A percentile compares a stretch with the other conserved stretches of the same genome.
These are phyloP conservation scores for Pteropus alecto DNA, from an alignment of 2,113 vertebrate genomes.

Conservation along the genomic window DNA sequence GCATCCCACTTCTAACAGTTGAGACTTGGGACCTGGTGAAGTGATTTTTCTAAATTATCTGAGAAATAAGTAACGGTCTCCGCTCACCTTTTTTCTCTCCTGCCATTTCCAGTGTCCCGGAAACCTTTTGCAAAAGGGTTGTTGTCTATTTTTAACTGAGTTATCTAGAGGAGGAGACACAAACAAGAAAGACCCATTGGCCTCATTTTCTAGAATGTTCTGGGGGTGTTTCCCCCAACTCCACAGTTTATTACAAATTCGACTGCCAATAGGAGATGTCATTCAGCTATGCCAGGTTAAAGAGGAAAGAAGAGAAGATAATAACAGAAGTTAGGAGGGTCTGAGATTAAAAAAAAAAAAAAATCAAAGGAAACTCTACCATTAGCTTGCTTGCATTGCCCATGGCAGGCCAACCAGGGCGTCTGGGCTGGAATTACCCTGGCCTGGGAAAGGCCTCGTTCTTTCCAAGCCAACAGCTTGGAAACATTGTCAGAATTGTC, in stretches of 20 bases:
- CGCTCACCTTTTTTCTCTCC: constrained; percentile 96
- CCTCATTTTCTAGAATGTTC: constrained; percentile 21
- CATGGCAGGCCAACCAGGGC: neutral
- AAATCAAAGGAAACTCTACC: neutral
- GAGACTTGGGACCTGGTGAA: neutral
- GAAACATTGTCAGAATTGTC: neutral
- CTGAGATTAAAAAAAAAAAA: neutral
- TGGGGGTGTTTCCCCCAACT: neutral
- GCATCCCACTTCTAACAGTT: neutral
- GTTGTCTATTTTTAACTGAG: constrained; percentile 99
- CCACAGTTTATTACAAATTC: neutral
- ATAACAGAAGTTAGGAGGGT: neutral
- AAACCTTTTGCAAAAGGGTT: constrained; percentile 99
- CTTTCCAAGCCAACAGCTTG: neutral
- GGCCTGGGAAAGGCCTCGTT: neutral
- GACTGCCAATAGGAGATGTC: neutral
- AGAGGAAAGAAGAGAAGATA: neutral
- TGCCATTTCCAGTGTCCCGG: constrained; percentile 97
- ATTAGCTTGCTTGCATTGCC: neutral
- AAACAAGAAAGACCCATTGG: constrained; percentile 40
- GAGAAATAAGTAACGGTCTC: neutral
- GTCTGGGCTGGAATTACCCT: neutral
- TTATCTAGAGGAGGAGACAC: constrained; percentile 87
- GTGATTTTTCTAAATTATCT: neutral
- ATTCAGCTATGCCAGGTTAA: neutral